A percentile compares a stretch with the other conserved stretches of the same genome.
Conservation (phyloP, 2,113 vertebrate species). For the Anser brachyrhynchus region DNA sequence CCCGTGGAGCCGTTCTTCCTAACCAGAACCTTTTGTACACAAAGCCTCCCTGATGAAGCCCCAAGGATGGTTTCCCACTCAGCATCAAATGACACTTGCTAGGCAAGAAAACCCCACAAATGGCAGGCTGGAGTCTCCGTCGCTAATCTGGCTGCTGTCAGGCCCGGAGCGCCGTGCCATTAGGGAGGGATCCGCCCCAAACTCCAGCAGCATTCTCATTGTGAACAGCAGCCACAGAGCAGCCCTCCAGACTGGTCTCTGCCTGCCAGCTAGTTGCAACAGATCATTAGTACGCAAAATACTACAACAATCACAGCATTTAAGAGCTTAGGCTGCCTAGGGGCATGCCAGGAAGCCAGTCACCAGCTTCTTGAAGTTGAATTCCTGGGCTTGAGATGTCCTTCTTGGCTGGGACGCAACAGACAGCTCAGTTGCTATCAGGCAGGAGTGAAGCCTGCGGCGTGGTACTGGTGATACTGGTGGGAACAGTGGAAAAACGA, state of each 20-base stretch:
- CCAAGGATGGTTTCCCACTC: slow-evolving; percentile 40
- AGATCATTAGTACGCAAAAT: slow-evolving; percentile 34
- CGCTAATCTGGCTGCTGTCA: slow-evolving; percentile 34
- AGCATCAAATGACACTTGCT: slow-evolving; percentile 58
- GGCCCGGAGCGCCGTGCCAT: slow-evolving; percentile 2
- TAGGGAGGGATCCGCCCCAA: slow-evolving; percentile 24
- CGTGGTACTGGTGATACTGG: neutral
- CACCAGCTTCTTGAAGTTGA: slow-evolving; percentile 10
- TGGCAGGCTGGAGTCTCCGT: neutral
- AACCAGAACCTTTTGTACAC: slow-evolving; percentile 39
- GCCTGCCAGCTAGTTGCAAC: slow-evolving; percentile 59
- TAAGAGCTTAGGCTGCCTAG: slow-evolving; percentile 44
- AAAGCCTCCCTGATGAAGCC: slow-evolving; percentile 30
- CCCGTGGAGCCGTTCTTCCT: slow-evolving; percentile 43
- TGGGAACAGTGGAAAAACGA: neutral
- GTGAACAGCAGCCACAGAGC: neutral
- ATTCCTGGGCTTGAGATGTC: slow-evolving; percentile 10
- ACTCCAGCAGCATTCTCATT: neutral
- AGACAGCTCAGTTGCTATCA: neutral
- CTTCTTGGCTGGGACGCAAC: neutral
- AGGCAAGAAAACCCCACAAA: neutral
- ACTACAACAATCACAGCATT: slow-evolving; percentile 39
- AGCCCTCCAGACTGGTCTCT: slow-evolving; percentile 51
- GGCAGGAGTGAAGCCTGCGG: neutral
- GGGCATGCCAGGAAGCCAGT: slow-evolving; percentile 47